phyloP scores from a whole-genome alignment of 2,113 vertebrate species.

The Ancistrus triradiatus region DNA sequence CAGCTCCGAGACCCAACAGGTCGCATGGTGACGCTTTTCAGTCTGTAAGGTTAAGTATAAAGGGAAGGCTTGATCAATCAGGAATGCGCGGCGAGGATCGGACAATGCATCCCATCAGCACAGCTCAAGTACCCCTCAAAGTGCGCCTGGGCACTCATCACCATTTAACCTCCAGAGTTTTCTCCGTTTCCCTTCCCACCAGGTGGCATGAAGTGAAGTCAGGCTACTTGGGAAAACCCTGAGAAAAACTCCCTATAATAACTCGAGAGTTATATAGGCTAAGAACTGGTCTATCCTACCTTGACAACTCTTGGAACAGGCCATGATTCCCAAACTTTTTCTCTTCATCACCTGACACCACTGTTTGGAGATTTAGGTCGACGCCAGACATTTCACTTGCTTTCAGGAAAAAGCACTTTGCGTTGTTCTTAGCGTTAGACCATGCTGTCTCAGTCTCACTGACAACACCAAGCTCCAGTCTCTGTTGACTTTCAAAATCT shows the following conservation, averaged over 20 bases:
- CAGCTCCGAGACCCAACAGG: conserved; percentile 8
- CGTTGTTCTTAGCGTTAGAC: background rate
- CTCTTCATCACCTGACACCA: background rate
- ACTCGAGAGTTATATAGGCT: conserved; percentile 21
- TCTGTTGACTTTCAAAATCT: background rate
- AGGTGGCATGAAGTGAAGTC: background rate
- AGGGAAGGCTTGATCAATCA: background rate
- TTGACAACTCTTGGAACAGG: background rate
- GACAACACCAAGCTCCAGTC: background rate
- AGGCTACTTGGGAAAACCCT: background rate
- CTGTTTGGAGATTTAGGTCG: background rate
- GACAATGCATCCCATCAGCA: background rate
- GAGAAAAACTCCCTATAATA: conserved; percentile 7
- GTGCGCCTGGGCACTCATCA: conserved; percentile 2
- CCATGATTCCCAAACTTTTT: background rate
- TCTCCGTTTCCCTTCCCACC: conserved; percentile 9
- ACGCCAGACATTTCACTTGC: background rate
- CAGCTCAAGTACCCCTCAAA: conserved; percentile 3
- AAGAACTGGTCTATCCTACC: background rate
- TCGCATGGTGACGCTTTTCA: too few species aligned
- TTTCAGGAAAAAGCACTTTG: background rate
- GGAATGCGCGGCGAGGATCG: conserved; percentile 8
- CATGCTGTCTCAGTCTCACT: background rate
- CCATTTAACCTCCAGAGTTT: background rate
- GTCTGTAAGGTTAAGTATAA: conserved; percentile 10